Percentiles rank a stretch among this genome's conserved stretches.
phyloP scores from a whole-genome alignment of 2,888 invertebrate genomes.

The Pseudanteris insignis region DNA sequence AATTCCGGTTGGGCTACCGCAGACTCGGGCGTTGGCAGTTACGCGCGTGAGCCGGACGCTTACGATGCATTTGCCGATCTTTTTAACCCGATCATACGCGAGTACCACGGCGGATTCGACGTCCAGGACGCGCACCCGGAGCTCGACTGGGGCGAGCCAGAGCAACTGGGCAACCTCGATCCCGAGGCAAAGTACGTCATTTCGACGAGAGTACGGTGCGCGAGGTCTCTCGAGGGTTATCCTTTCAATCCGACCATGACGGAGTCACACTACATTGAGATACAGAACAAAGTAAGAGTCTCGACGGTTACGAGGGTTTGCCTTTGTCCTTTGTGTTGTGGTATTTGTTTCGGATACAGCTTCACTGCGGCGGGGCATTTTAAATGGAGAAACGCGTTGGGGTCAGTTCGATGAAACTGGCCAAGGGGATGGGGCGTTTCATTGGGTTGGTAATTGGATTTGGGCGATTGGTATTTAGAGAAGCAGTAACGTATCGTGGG shows the following conservation, averaged over 20 bases:
- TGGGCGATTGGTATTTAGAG: constrained; percentile 17
- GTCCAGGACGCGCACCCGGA: constrained; percentile 71
- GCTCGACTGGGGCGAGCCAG: constrained; percentile 71
- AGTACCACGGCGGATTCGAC: constrained; percentile 74
- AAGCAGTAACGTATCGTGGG: constrained; percentile 18
- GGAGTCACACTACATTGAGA: constrained; percentile 72
- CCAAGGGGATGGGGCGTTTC: not conserved
- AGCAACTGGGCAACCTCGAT: constrained; percentile 71
- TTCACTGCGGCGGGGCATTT: constrained; percentile 9
- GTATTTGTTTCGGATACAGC: constrained; percentile 9
- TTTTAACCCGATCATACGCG: constrained; percentile 76
- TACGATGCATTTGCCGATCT: constrained; percentile 73
- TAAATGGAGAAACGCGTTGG: constrained; percentile 7
- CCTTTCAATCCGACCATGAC: constrained; percentile 77
- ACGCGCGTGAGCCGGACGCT: constrained; percentile 76
- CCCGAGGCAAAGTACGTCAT: constrained; percentile 71
- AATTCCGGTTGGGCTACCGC: constrained; percentile 75
- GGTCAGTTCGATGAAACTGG: constrained; percentile 21
- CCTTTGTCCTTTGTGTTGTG: constrained; percentile 3
- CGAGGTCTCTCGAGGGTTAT: constrained; percentile 71
- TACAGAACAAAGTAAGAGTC: constrained; percentile 69
- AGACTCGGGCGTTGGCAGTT: constrained; percentile 74
- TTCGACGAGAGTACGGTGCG: constrained; percentile 75
- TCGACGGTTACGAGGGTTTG: constrained; percentile 3
- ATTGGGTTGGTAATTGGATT: constrained; percentile 29